A percentile compares a stretch with the other conserved stretches of the same genome.
phyloP scores from a whole-genome alignment of 2,797 vertebrate genomes.

The Tadarida brasiliensis region DNA sequence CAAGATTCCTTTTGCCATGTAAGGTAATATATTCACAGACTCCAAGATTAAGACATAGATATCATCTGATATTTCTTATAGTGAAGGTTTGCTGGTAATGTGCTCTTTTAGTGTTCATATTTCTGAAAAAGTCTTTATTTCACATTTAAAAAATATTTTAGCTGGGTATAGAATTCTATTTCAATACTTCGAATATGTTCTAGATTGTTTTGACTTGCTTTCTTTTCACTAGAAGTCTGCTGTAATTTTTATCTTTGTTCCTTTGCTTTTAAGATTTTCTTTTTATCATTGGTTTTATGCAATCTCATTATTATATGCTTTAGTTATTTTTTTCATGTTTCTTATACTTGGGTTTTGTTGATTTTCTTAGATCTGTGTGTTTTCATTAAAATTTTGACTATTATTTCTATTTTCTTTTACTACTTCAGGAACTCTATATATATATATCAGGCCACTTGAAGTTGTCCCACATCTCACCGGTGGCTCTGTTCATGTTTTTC shows the following conservation, averaged over 20 bases:
- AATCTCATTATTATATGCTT: not conserved
- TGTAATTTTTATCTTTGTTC: not conserved
- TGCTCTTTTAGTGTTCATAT: not conserved
- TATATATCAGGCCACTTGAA: not conserved
- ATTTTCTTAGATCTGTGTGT: not conserved
- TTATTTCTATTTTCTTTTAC: not conserved
- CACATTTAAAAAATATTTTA: not conserved
- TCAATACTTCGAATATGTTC: not conserved
- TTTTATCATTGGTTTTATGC: not conserved
- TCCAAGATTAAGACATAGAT: not conserved
- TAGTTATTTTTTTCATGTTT: conserved; percentile 13
- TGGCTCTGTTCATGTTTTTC: not conserved
- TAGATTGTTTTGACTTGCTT: not conserved
- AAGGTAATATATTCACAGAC: not conserved
- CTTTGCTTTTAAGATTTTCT: not conserved
- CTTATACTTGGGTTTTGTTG: not conserved
- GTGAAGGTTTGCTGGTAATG: not conserved
- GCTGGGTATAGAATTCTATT: not conserved
- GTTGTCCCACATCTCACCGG: not conserved
- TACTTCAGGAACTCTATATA: not conserved
- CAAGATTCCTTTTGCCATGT: not conserved
- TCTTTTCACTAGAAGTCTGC: not conserved
- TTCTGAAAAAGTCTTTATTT: not conserved
- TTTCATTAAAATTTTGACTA: not conserved
- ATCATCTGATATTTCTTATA: not conserved